Base-by-base conservation (phyloP, 2,113 vertebrate genomes). In the Actenoides hombroni region DNA sequence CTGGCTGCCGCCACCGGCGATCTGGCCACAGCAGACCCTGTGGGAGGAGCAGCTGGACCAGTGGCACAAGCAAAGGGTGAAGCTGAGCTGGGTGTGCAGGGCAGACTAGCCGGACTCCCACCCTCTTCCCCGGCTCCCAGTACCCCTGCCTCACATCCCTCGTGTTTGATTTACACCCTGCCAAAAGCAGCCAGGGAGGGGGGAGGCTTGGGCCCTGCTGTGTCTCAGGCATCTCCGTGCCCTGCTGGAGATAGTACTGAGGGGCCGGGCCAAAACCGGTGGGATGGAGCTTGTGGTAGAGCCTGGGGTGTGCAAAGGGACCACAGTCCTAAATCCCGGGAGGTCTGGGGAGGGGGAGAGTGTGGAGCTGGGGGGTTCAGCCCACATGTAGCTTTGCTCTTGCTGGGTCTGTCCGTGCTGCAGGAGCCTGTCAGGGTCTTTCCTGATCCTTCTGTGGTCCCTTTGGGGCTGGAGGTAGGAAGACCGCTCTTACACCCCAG, bases 121-220 rank as follows among this genome's bases (percentile, higher is more conserved):
- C 84, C 73, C 61, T 71, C 70, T 64, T 57, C 60, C n/a, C n/a
- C 28, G 40, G 60, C 69, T 87, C 44, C 63, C 44, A 42, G n/a
- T 40, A 90, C 84, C 64, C 87, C 81, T 75, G 80, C 65, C 74
- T 59, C 0, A 0, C 35, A 60, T 84, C 75, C 88, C 81, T 64
- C 15, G 1, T 67, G 92, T 93, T 94, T 95, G 86, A 83, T 76
- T 94, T 96, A 82, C 88, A 69, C 83, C 83, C 92, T 46, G 92
- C 88, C 9, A 57, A 88, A 69, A 24, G 81, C 80, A 49, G 80
- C 80, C 11, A 10, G 60, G 64, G 51, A 44, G 39, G 68, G 56
- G 23, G 29, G 73, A 13, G 84, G 44, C 64, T 80, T 84, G 69
- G 35, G 16, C 11, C 80, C n/a, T 31, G 57, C 51, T 3, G 2